Evolutionary conservation across 2,797 vertebrate species (phyloP).

Genomic region (Ptychobarbus kaznakovi): DNA sequence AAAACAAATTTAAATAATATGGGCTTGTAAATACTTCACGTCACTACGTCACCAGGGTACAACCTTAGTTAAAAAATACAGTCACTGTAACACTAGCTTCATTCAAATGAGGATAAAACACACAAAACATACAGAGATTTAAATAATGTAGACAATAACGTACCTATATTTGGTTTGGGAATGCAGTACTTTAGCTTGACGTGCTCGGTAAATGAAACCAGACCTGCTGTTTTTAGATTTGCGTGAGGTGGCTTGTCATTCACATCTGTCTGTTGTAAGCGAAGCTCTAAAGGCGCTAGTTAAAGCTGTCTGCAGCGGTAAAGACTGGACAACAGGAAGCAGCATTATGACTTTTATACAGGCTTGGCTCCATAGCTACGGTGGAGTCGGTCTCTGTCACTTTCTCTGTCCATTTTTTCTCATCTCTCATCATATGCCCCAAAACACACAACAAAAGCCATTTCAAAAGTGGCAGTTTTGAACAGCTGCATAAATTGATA

Average conservation of each 20-base stretch:
- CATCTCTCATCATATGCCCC: background rate
- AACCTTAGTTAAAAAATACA: conserved; percentile 17
- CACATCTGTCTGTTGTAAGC: conserved; percentile 41
- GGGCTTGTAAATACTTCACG: conserved; percentile 26
- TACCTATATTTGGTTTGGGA: conserved; percentile 13
- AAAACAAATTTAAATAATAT: conserved; percentile 37
- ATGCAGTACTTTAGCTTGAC: conserved; percentile 26
- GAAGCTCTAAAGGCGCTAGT: conserved; percentile 9
- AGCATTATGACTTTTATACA: conserved; percentile 66
- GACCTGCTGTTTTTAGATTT: conserved; percentile 38
- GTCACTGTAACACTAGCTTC: conserved; percentile 15
- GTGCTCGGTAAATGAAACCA: conserved; percentile 1
- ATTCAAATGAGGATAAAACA: conserved; percentile 30
- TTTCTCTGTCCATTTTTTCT: conserved; percentile 31
- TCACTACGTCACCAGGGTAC: conserved; percentile 14
- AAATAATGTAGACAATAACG: conserved; percentile 11
- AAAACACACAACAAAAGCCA: conserved; percentile 24
- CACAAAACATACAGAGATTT: conserved; percentile 19
- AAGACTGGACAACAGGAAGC: conserved; percentile 52
- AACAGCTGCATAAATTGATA: conserved; percentile 3
- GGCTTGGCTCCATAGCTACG: conserved; percentile 4
- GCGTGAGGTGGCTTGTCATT: conserved; percentile 11
- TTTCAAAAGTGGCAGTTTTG: conserved; percentile 37
- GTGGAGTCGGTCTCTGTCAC: conserved; percentile 24
- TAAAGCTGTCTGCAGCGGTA: conserved; percentile 33